Conservation (phyloP, 2,113 vertebrate species). For the Boulengeromyrus knoepffleri region DNA sequence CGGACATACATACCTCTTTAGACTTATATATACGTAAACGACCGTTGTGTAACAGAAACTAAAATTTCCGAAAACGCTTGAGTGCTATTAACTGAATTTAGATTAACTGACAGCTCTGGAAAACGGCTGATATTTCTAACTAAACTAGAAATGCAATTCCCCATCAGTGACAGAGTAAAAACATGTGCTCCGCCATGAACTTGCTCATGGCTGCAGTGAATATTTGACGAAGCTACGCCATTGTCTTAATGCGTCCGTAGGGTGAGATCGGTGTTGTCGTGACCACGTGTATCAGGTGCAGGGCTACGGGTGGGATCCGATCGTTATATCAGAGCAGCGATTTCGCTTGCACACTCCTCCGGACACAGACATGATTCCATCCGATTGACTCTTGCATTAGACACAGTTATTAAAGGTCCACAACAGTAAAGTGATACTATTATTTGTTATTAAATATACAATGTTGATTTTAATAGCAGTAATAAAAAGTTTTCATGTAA, state of each 20-base stretch:
- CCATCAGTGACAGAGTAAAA: neutral
- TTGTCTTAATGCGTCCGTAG: neutral
- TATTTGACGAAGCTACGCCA: neutral
- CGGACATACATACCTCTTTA: neutral
- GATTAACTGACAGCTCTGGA: neutral
- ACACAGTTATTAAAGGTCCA: neutral
- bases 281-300: constrained; percentile 3
- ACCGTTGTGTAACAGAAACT: neutral
- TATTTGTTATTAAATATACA: neutral
- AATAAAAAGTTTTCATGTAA: constrained; percentile 1
- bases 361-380: neutral
- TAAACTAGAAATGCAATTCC: neutral
- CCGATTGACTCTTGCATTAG: neutral
- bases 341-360: neutral
- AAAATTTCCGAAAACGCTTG: neutral
- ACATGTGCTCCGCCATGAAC: neutral
- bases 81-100: neutral
- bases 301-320: neutral
- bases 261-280: neutral
- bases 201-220: neutral
- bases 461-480: neutral
- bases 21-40: neutral
- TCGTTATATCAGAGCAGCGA: neutral
- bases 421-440: neutral
- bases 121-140: neutral